Evolutionary conservation across 2,888 invertebrate genomes (phyloP).

Genomic region (Andrena hattorfiana): DNA sequence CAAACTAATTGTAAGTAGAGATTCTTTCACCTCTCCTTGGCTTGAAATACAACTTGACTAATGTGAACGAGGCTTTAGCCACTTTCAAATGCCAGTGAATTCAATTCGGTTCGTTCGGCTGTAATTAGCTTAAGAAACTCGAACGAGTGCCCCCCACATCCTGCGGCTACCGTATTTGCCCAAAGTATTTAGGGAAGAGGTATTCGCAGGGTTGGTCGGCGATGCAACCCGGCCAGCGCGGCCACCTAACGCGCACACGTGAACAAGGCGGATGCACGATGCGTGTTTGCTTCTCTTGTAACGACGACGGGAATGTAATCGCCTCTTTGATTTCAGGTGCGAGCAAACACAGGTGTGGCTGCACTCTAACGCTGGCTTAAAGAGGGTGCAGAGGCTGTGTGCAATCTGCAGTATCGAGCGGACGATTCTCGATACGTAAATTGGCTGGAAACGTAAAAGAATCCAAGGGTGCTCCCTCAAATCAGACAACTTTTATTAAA

Average conservation of each 20-base stretch:
- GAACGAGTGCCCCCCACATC: neutral
- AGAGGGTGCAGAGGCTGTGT: constrained; percentile 31
- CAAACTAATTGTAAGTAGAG: too few species aligned
- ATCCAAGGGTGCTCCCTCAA: neutral
- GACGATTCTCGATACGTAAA: constrained; percentile 26
- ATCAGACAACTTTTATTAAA: too few species aligned
- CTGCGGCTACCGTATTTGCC: constrained; percentile 24
- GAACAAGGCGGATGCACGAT: constrained; percentile 42
- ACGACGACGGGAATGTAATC: constrained; percentile 52
- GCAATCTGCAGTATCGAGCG: constrained; percentile 11
- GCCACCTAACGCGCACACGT: constrained; percentile 39
- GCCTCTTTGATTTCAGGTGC: constrained; percentile 81
- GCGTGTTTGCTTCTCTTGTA: constrained; percentile 33
- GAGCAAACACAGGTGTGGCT: constrained; percentile 83
- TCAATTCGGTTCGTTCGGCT: neutral
- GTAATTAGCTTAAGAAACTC: neutral
- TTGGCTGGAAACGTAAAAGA: constrained; percentile 4
- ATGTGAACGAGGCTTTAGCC: neutral
- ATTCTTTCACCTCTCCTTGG: too few species aligned
- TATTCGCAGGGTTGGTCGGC: constrained; percentile 17
- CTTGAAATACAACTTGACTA: too few species aligned
- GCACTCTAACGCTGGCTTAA: constrained; percentile 16
- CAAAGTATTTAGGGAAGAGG: constrained; percentile 49
- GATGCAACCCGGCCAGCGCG: neutral
- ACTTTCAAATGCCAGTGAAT: neutral